Conservation (phyloP, 2,797 vertebrate genomes). For the Loriculus beryllinus region DNA sequence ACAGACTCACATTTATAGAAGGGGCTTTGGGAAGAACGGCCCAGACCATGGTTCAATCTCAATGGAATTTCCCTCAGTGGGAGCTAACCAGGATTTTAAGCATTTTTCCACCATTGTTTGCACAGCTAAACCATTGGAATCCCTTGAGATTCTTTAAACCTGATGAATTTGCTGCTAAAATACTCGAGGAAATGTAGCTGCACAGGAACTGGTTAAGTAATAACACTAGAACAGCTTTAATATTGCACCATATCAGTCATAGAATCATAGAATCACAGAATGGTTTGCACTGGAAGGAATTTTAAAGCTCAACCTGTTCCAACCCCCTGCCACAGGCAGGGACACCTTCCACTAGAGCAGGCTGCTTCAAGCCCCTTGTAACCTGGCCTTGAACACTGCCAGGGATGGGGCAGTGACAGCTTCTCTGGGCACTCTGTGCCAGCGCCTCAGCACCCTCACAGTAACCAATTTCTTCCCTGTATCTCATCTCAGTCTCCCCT, state of each 20-base stretch:
- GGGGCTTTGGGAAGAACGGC: neutral
- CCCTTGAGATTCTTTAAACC: neutral
- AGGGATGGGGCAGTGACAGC: neutral
- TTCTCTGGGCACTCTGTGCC: neutral
- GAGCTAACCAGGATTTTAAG: neutral
- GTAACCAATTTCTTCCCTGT: neutral
- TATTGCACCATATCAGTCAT: neutral
- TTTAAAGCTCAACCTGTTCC: neutral
- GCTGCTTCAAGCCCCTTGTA: neutral
- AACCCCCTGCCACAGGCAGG: neutral
- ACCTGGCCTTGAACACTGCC: neutral
- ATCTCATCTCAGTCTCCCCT: neutral
- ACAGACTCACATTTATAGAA: neutral
- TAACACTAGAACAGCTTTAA: neutral
- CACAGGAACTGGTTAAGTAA: neutral
- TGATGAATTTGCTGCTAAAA: neutral
- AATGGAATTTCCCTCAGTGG: neutral
- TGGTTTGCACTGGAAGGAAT: neutral
- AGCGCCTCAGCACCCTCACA: neutral
- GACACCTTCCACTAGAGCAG: neutral
- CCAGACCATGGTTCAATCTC: neutral
- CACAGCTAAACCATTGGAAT: neutral
- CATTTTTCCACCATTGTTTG: neutral
- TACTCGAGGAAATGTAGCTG: neutral
- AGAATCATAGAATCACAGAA: neutral